Evolutionary conservation across 1,140 invertebrate species (phyloP).

Genomic region (Samia ricini): DNA sequence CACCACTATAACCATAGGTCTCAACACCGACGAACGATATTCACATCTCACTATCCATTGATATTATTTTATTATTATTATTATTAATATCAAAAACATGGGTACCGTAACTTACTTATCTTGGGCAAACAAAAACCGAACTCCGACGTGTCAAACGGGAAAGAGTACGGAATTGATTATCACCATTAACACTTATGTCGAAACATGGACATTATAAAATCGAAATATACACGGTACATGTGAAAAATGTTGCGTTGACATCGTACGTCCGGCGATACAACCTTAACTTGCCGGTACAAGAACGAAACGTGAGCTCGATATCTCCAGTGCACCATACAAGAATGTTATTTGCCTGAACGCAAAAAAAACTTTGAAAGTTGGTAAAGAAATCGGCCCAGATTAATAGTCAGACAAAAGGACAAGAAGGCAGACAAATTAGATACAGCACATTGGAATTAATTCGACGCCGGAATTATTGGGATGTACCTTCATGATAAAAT

Average conservation of each 20-base stretch:
- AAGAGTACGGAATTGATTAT: constrained; percentile 57
- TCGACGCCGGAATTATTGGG: constrained; percentile 24
- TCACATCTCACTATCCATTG: neutral
- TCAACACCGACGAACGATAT: neutral
- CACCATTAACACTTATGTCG: constrained; percentile 56
- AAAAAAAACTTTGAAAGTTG: constrained; percentile 20
- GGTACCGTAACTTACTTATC: neutral
- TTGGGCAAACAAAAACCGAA: neutral
- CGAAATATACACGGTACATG: constrained; percentile 40
- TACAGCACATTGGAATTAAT: constrained; percentile 55
- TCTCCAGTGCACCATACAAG: neutral
- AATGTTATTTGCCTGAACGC: neutral
- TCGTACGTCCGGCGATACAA: constrained; percentile 27
- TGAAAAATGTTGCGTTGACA: constrained; percentile 50
- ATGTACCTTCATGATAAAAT: neutral
- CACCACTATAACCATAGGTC: too few species aligned
- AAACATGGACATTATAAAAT: constrained; percentile 51
- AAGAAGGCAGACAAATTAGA: constrained; percentile 60
- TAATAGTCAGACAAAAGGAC: constrained; percentile 48
- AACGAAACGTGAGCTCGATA: neutral
- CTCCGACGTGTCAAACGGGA: constrained; percentile 22
- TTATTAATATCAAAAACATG: neutral
- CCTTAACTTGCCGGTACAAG: neutral
- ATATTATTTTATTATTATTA: neutral
- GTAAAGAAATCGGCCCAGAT: constrained; percentile 54